These are phyloP conservation scores for Cyprinodon brontotheroides DNA, from an alignment of 2,113 vertebrate species.

Conservation along the genomic window DNA sequence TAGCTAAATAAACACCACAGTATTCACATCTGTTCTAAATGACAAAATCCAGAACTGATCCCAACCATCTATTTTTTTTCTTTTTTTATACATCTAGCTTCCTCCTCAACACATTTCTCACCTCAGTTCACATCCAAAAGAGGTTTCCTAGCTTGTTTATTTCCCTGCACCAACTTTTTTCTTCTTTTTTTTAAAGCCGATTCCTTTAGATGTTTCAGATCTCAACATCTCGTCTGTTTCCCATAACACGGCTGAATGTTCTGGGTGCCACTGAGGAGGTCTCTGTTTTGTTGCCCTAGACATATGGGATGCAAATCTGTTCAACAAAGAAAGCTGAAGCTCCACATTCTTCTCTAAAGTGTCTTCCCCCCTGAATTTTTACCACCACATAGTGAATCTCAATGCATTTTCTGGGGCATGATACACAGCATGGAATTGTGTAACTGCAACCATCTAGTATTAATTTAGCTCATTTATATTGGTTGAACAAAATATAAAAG, in stretches of 20 bases:
- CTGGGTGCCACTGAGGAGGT: slow-evolving; percentile 53
- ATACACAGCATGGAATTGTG: slow-evolving; percentile 26
- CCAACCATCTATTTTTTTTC: slow-evolving; percentile 49
- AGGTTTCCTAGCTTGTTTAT: slow-evolving; percentile 60
- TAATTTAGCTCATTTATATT: background rate
- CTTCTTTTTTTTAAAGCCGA: slow-evolving; percentile 26
- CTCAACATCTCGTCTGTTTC: slow-evolving; percentile 60
- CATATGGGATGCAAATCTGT: slow-evolving; percentile 67
- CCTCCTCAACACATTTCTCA: slow-evolving; percentile 49
- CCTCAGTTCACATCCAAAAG: slow-evolving; percentile 45
- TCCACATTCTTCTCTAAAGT: slow-evolving; percentile 36
- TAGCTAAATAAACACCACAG: slow-evolving; percentile 56
- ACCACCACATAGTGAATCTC: slow-evolving; percentile 30
- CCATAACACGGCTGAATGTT: slow-evolving; percentile 42
- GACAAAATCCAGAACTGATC: slow-evolving; percentile 70
- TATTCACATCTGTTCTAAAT: slow-evolving; percentile 60
- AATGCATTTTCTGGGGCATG: slow-evolving; percentile 22
- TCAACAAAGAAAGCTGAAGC: slow-evolving; percentile 45
- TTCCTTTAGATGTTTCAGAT: slow-evolving; percentile 64
- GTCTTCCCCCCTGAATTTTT: slow-evolving; percentile 9
- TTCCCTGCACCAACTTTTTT: slow-evolving; percentile 43
- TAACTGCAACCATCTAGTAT: slow-evolving; percentile 16
- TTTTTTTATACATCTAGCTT: slow-evolving; percentile 42
- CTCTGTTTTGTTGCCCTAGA: slow-evolving; percentile 58
- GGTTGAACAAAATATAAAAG: background rate